Base-by-base conservation (phyloP, 2,888 invertebrate genomes). In the Ganaspis brasiliensis region DNA sequence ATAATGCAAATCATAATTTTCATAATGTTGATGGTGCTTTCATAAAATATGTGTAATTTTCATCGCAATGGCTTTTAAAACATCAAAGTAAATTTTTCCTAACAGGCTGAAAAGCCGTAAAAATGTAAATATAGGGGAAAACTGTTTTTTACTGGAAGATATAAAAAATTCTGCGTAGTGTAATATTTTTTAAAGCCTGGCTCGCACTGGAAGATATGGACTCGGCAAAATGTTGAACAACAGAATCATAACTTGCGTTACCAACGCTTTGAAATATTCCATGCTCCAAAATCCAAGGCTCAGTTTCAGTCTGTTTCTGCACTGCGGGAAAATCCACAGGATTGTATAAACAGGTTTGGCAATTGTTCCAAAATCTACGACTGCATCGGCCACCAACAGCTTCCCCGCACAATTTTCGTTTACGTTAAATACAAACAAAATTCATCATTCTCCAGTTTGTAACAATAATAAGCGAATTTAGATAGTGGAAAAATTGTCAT, bases 271-370 rank as follows among this genome's bases (percentile, higher is more conserved):
- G 35, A 63, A 31, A 31, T 57, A 70, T 26, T 57, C 26, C 35
- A 14, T 73, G 9, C 55, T 21, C 57, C 52, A 45, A 75, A 78
- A 75, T 75, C 75, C 59, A 45, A 35, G 70, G 67, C 67, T 78
- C 73, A 75, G 70, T 73, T 73, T 63, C 61, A 74, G 70, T 26
- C 70, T 26, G 40, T 55, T 56, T 76, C 77, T 74, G 79, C 83
- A 81, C 75, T 82, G 78, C 80, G 80, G 79, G 74, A 74, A 73
- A 79, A 82, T 76, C 78, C 77, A 77, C 70, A 63, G 72, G 56
- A 72, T 77, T 77, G 79, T 79, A 77, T 78, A 79, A 82, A 83
- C 76, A 81, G 78, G 37, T 79, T 81, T 81, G 80, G 81, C 81
- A 81, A 56, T 72, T 76, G 74, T 80, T 75, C 72, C 12, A 14